A percentile compares a stretch with the other conserved stretches of the same genome.
phyloP scores from a whole-genome alignment of 2,888 invertebrate species.

The Gymnoscelis rufifasciata region DNA sequence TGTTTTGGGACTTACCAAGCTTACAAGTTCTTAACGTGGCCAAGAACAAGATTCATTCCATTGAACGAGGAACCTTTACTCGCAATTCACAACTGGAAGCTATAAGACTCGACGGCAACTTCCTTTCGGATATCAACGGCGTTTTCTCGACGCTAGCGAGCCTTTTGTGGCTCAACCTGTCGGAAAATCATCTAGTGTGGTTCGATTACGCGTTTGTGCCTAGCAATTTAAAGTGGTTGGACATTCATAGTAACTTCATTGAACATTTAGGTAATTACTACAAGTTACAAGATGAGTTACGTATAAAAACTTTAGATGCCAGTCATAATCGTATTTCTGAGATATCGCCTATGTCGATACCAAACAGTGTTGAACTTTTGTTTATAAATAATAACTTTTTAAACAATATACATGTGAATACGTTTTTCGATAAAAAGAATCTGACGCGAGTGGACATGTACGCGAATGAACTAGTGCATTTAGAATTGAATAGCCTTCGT shows the following conservation, averaged over 20 bases:
- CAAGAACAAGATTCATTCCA: constrained; percentile 91
- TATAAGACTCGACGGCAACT: constrained; percentile 92
- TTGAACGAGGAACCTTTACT: constrained; percentile 90
- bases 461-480: constrained; percentile 89
- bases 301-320: constrained; percentile 91
- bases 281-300: constrained; percentile 88
- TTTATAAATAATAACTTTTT: constrained; percentile 95
- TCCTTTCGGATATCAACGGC: constrained; percentile 92
- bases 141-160: constrained; percentile 92
- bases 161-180: constrained; percentile 91
- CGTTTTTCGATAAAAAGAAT: constrained; percentile 91
- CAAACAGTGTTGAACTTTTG: constrained; percentile 91
- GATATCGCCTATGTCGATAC: constrained; percentile 90
- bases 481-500: constrained; percentile 89
- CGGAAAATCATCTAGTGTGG: constrained; percentile 94
- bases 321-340: constrained; percentile 93
- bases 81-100: constrained; percentile 90
- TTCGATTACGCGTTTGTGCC: constrained; percentile 96
- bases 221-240: constrained; percentile 92
- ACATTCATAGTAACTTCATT: constrained; percentile 93
- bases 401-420: constrained; percentile 88
- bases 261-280: constrained; percentile 93
- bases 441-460: constrained; percentile 93
- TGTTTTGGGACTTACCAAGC: constrained; percentile 91
- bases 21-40: constrained; percentile 93